A percentile compares a stretch with the other conserved stretches of the same genome.
These are phyloP conservation scores for Nycteola revayana DNA, from an alignment of 2,888 invertebrate species.

Conservation along the genomic window DNA sequence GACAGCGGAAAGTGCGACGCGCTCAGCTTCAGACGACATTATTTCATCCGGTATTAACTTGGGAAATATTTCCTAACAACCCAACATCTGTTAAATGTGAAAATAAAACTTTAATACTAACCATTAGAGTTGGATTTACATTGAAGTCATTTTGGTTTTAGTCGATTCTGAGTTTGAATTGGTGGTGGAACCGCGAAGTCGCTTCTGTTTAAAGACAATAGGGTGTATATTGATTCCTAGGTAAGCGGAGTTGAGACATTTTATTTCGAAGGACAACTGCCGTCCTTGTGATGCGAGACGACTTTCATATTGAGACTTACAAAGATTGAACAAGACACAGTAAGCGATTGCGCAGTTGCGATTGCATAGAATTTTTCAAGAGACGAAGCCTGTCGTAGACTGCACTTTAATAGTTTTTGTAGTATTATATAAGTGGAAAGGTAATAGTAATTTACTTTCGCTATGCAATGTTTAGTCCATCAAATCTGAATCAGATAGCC, in stretches of 20 bases:
- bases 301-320: constrained; percentile 58
- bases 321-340: constrained; percentile 35
- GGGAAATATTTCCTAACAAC: constrained; percentile 41
- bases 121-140: constrained; percentile 54
- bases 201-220: constrained; percentile 42
- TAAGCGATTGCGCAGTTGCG: constrained; percentile 24
- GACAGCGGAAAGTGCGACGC: constrained; percentile 58
- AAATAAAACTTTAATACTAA: constrained; percentile 42
- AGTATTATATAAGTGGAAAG: no score
- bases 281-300: constrained; percentile 52
- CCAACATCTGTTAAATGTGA: constrained; percentile 37
- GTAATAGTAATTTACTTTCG: no score
- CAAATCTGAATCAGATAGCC: no score
- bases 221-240: constrained; percentile 46
- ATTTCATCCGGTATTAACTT: constrained; percentile 60
- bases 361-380: constrained; percentile 28
- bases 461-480: no score
- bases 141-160: constrained; percentile 37
- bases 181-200: constrained; percentile 24
- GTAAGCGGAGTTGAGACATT: constrained; percentile 42
- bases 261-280: constrained; percentile 36
- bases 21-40: constrained; percentile 65
- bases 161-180: constrained; percentile 26
- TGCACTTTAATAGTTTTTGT: no score
- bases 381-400: constrained; percentile 7